Evolutionary conservation across 2,797 vertebrate species (phyloP), one percentile per base, ranked within the genome.

Genomic region (Holocentrus rufus): DNA sequence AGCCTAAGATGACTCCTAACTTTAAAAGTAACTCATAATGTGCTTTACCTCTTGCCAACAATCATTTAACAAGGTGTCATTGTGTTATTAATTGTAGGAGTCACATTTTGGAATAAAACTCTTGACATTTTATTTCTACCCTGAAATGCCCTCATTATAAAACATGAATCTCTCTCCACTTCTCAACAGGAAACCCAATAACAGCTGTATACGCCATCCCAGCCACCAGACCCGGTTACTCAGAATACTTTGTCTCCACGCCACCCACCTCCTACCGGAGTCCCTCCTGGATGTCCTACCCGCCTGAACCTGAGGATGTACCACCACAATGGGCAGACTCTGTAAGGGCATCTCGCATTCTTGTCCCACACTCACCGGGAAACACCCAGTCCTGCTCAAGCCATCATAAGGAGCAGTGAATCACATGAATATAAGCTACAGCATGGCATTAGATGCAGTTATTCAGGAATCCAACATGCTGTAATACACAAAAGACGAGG

Each of bases 181-280:
- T 62, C 77, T 61, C 55, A 23, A 22, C 75, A 99, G 98, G 97
- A 95, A 98, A 95, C 87, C 96, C 98, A 0, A 97, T 98, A 83
- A 97, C 97, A 62, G 96, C 97, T 30, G 96, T 99, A 83, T 99
- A 99, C 59, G 95, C 98, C 91, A 99, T 98, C 86, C 97, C 98
- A 85, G 96, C 96, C 85, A 94, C 93, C 88, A 93, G 96, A 86
- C 87, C 96, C 0, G 96, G 94, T 84, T 96, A 96, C 93, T 95
- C 96, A 0, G 96, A 96, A 74, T 98, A 98, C 90, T 96, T 96
- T 83, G 96, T 98, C 81, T 96, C 96, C 58, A 95, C 97, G 0
- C 96, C 98, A 6, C 95, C 97, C 64, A 94, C 95, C 0, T 96
- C 96, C 49, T 99, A 99, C 83, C 95, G 96, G 85, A 98, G 93